Evolutionary conservation across 2,113 vertebrate species (phyloP).

Genomic region (Mirounga angustirostris): DNA sequence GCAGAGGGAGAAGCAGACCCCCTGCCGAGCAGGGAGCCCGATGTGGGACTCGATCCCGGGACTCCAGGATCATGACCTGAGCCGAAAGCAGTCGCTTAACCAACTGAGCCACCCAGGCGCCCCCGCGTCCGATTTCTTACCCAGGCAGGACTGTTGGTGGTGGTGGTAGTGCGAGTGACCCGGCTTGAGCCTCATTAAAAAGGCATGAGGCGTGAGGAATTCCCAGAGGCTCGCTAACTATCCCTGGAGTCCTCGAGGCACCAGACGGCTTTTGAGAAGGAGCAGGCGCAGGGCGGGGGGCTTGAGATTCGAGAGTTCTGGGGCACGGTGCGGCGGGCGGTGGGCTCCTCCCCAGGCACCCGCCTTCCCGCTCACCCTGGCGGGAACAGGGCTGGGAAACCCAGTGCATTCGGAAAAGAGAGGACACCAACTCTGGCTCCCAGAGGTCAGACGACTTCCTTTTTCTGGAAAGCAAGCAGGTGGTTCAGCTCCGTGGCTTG

Average conservation of each 20-base stretch:
- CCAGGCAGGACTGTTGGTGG: neutral
- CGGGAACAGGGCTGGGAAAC: neutral
- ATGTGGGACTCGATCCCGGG: no score
- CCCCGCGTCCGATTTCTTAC: neutral
- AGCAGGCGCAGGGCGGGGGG: rapidly evolving
- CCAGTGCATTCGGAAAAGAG: neutral
- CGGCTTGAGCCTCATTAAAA: neutral
- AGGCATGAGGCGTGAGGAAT: neutral
- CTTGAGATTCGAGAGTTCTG: neutral
- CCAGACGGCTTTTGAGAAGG: neutral
- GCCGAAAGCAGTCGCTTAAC: no score
- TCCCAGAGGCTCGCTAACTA: neutral
- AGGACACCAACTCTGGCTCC: neutral
- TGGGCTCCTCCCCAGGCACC: neutral
- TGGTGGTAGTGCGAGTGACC: rapidly evolving
- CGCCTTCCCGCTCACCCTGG: neutral
- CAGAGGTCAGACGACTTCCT: neutral
- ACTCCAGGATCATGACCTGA: no score
- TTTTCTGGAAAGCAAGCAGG: neutral
- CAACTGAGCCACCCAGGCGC: no score
- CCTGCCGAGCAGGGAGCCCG: no score
- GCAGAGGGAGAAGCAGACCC: no score
- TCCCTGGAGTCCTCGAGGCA: neutral
- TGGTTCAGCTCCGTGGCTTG: neutral
- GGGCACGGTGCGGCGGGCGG: rapidly evolving